These are phyloP conservation scores for Numida meleagris DNA, from an alignment of 2,113 vertebrate species.

Conservation along the genomic window DNA sequence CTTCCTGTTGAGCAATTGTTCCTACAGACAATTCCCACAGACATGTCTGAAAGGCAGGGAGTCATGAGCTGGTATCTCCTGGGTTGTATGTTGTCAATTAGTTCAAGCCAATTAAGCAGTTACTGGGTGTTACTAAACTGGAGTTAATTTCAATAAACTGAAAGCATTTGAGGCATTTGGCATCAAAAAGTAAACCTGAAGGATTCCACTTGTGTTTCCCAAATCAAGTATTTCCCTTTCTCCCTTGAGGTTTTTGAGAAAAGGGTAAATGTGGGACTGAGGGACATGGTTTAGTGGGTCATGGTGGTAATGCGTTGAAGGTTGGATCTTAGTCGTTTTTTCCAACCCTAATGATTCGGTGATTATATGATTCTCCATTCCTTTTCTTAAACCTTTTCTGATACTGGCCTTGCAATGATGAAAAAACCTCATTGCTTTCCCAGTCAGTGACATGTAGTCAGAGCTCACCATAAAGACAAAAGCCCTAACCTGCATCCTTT, in stretches of 20 bases:
- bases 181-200: not conserved
- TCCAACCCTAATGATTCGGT: too few relatives aligned
- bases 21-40: constrained; percentile 41
- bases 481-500: not conserved
- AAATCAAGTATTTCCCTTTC: not conserved
- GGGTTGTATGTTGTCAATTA: not conserved
- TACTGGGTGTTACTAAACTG: not conserved
- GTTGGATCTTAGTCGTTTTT: too few relatives aligned
- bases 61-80: constrained; percentile 40
- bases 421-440: constrained; percentile 40
- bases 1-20: constrained; percentile 59
- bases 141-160: constrained; percentile 1
- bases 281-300: too few relatives aligned
- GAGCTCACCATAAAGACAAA: constrained; percentile 25
- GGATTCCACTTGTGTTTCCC: not conserved
- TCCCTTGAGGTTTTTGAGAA: too few relatives aligned
- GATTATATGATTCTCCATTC: not conserved
- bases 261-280: too few relatives aligned
- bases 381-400: constrained; percentile 26
- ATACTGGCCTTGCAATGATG: constrained; percentile 43
- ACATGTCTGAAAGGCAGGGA: not conserved
- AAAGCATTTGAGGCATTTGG: not conserved
- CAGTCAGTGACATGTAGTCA: constrained; percentile 40
- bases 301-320: too few relatives aligned
- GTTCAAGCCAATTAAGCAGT: constrained; percentile 35